Evolutionary conservation across 2,888 invertebrate species (phyloP).

Genomic region (Lasioglossum pauxillum): DNA sequence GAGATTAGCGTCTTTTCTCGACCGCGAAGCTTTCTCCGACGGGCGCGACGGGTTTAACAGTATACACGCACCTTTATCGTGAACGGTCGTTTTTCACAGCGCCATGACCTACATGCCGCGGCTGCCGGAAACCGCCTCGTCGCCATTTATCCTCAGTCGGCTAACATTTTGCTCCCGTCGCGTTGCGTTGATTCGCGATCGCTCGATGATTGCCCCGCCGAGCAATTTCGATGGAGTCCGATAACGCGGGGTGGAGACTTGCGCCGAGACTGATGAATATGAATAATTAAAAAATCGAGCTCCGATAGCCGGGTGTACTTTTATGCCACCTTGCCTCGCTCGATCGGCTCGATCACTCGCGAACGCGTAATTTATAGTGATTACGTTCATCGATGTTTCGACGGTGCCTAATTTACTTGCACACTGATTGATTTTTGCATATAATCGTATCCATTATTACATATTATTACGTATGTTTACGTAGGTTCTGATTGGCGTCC

Average conservation of each 20-base stretch:
- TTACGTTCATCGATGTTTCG: not conserved
- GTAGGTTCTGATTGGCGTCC: not conserved
- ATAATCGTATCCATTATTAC: not conserved
- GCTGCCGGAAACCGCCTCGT: conserved; percentile 45
- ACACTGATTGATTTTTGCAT: not conserved
- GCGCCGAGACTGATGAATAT: not conserved
- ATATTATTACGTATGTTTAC: not conserved
- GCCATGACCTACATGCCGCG: conserved; percentile 42
- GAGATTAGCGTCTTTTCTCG: conserved; percentile 40
- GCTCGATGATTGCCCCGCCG: conserved; percentile 14
- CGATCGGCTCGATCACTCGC: not conserved
- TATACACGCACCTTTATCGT: conserved; percentile 28
- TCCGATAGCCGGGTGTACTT: not conserved
- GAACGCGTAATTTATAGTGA: not conserved
- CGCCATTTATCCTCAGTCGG: conserved; percentile 30
- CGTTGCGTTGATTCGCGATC: conserved; percentile 10
- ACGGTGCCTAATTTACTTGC: not conserved
- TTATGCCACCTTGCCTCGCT: not conserved
- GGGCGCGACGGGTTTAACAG: conserved; percentile 23
- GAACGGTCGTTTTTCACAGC: conserved; percentile 44
- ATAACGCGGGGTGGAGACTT: conserved; percentile 33
- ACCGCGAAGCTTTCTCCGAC: conserved; percentile 40
- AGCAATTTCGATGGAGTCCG: conserved; percentile 34
- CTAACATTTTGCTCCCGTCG: conserved; percentile 21
- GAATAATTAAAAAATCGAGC: conserved; percentile 34